These are phyloP conservation scores for Indicator maculatus DNA, from an alignment of 2,113 vertebrate species.

Conservation along the genomic window DNA sequence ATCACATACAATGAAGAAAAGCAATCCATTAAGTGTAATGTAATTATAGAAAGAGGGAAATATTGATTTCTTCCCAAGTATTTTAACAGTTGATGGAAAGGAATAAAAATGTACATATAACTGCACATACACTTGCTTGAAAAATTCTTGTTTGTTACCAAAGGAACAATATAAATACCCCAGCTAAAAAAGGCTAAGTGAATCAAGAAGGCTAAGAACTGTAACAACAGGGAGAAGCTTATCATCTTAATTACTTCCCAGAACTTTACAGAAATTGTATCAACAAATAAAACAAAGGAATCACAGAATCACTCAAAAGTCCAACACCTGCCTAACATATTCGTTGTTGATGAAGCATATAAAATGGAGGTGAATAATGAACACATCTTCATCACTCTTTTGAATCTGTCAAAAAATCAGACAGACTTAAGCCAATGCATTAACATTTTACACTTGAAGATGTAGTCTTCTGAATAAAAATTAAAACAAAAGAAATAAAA, in stretches of 20 bases:
- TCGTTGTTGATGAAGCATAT: not conserved
- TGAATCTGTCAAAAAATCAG: not conserved
- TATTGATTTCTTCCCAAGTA: not conserved
- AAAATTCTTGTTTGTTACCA: not conserved
- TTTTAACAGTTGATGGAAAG: not conserved
- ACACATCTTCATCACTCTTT: not conserved
- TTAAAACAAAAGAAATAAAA: not conserved
- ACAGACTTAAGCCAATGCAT: not conserved
- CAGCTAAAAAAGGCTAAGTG: not conserved
- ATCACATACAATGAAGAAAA: not conserved
- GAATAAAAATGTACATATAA: not conserved
- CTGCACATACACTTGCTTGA: accelerated
- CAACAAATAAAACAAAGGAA: not conserved
- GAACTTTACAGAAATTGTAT: not conserved
- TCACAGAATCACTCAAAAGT: not conserved
- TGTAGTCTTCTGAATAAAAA: not conserved
- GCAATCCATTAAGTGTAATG: not conserved
- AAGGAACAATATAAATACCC: not conserved
- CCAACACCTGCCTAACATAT: not conserved
- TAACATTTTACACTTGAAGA: not conserved
- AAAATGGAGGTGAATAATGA: not conserved
- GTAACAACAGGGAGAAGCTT: not conserved
- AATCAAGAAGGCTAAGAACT: not conserved
- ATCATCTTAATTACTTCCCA: not conserved
- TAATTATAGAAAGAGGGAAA: not conserved